Base-by-base conservation (phyloP, 2,888 invertebrate species). In the Pollenia griseotomentosa region DNA sequence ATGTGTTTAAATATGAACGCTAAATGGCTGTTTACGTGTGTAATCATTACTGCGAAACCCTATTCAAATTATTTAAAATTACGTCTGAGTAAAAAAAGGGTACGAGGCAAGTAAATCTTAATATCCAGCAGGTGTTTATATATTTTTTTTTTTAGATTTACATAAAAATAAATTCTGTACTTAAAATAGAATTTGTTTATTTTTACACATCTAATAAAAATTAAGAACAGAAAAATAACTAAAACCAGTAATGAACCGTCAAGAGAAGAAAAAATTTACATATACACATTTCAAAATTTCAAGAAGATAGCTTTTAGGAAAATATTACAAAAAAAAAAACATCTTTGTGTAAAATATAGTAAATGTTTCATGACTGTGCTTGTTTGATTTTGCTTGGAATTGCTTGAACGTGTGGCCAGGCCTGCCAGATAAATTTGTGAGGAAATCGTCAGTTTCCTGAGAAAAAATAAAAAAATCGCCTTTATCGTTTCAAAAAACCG, bases 41-140 rank as follows among this genome's bases (percentile, higher is more conserved):
- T 10, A 16, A 68, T 48, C 57, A 48, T 79, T 57, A 70, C 40
- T 46, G 59, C 40, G 59, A 51, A 68, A 70, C 44, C 48, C 42
- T 61, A 59, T 59, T 70, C 77, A 61, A 66, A 66, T 3, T 44
- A 68, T 78, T 78, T 11, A 70, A 70, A 57, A 23, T 40, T 53
- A 12, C 4, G 33, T 19, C 19, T 12, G 3, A 42, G 23, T 14
- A n/a, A 16, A 33, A 23, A 12, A 59, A 61, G 51, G 51, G n/a
- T n/a, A 14, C 16, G 48, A 33, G 23, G 40, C 33, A 12, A 6
- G 16, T 44, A 68, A 79, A 70, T 79, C 79, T 61, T 70, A 79
- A 79, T 44, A 70, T 23, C 5, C 61, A 79, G 79, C 79, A 79
- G 79, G 79, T 79, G 79, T 33, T 33, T 33, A 33, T 33, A 6